Evolutionary conservation across 2,888 invertebrate species (phyloP).

Genomic region (Caradrina kadenii): DNA sequence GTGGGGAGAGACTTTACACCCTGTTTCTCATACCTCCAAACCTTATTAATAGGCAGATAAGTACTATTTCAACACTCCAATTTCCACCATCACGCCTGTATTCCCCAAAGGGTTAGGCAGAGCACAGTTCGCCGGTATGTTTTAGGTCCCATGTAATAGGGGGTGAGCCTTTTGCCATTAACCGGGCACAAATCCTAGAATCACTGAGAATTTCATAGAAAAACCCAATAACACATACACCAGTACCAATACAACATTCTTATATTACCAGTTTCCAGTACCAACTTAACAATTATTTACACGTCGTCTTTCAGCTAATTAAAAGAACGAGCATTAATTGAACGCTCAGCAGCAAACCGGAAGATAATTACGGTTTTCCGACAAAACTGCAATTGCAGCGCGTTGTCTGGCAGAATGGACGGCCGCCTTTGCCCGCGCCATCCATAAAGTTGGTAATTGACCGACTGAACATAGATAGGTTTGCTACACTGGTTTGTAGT

Average conservation of each 20-base stretch:
- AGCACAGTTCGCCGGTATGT: too few relatives aligned
- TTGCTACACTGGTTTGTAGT: constrained; percentile 20
- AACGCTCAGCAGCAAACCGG: constrained; percentile 33
- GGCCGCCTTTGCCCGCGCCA: constrained; percentile 20
- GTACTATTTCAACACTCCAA: too few relatives aligned
- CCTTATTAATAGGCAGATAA: too few relatives aligned
- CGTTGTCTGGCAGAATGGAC: constrained; percentile 28
- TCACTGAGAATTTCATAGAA: too few relatives aligned
- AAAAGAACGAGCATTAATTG: constrained; percentile 49
- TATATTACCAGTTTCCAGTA: background rate
- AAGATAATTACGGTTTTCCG: constrained; percentile 26
- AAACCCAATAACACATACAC: too few relatives aligned
- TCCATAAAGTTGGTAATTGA: constrained; percentile 50
- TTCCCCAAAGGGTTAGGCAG: too few relatives aligned
- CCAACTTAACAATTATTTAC: constrained; percentile 27
- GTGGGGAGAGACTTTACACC: too few relatives aligned
- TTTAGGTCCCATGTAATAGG: too few relatives aligned
- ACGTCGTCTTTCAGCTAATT: constrained; percentile 36
- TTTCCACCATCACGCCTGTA: too few relatives aligned
- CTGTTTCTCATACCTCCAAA: too few relatives aligned
- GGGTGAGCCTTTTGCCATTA: too few relatives aligned
- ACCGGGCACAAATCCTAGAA: too few relatives aligned
- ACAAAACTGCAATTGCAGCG: constrained; percentile 46
- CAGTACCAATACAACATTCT: background rate
- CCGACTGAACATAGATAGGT: constrained; percentile 41